Base-by-base conservation (phyloP, 2,797 vertebrate species). In the Alcedo quadribrachys region DNA sequence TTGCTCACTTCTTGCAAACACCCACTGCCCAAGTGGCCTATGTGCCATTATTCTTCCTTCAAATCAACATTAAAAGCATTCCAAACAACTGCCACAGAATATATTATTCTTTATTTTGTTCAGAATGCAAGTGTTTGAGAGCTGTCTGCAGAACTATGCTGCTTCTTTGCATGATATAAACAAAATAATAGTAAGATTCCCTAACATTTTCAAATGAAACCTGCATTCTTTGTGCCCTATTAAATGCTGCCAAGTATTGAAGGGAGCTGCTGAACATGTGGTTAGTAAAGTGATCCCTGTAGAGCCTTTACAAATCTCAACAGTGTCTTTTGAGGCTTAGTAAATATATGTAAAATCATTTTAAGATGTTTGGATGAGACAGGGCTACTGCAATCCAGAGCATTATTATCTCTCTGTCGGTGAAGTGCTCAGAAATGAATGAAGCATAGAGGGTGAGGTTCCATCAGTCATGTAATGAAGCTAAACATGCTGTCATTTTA, bases 371-470 rank as follows among this genome's bases (percentile, higher is more conserved):
- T 93, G 94, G 89, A 93, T 94, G 95, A 95, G 94, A 74, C 92
- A 85, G 83, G 91, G 78, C 93, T 68, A 3, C 86, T 93, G 95
- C 93, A 93, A 92, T 85, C 42, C 95, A 89, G 58, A 92, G 90
- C 71, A 50, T 92, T 95, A 94, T 96, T 96, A 96, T 93, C 95
- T 90, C 60, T 81, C 89, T 92, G 87, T 43, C 61, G 79, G 89
- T 48, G 78, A 82, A 95, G 94, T 75, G 91, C 95, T 95, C 94
- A 90, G 91, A 94, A 90, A 88, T 92, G 95, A 94, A 91, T 94
- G 90, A 89, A 95, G 91, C 94, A 91, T n/a, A 33, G 32, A 94
- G 89, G 93, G 93, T 92, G 91, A 90, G 71, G 91, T 87, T 93
- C 91, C 91, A 70, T 82, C 91, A 83, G 81, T 94, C 92, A 93